Conservation (phyloP, 1,140 invertebrate species). For the Drosophila subpulchrella region DNA sequence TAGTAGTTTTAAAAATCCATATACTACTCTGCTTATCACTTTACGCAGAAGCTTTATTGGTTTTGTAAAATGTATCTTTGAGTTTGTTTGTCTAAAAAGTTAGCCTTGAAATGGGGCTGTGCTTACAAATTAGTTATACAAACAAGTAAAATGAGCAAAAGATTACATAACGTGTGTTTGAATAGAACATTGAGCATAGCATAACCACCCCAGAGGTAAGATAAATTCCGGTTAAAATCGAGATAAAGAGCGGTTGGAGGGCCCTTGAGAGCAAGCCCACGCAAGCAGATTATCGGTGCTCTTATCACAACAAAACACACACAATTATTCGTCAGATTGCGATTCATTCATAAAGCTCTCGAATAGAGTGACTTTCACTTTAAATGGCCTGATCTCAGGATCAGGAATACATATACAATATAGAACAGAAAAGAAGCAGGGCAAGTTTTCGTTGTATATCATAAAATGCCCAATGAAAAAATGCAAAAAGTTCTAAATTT, state of each 20-base stretch:
- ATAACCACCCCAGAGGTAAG: not conserved
- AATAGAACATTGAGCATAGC: constrained; percentile 3
- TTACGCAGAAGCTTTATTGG: too few relatives aligned
- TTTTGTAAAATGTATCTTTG: not conserved
- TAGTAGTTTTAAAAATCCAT: too few relatives aligned
- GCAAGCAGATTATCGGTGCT: constrained; percentile 26
- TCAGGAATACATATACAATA: not conserved
- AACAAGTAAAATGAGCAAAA: constrained; percentile 27
- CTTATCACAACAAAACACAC: constrained; percentile 28
- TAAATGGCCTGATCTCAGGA: not conserved
- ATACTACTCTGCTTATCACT: too few relatives aligned
- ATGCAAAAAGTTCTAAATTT: constrained; percentile 62
- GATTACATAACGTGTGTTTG: constrained; percentile 33
- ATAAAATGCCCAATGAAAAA: constrained; percentile 46
- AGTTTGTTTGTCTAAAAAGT: not conserved
- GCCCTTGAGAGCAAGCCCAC: constrained; percentile 38
- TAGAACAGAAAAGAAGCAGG: constrained; percentile 26
- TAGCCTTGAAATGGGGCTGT: constrained; percentile 8
- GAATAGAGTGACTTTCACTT: constrained; percentile 13
- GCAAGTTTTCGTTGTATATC: constrained; percentile 42
- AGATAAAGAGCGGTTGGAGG: constrained; percentile 16
- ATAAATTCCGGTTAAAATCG: constrained; percentile 24
- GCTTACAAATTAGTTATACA: constrained; percentile 28
- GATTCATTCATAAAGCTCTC: constrained; percentile 44
- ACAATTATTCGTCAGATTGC: constrained; percentile 17